Percentiles rank a stretch among this genome's conserved stretches.
Conservation (phyloP, 2,797 vertebrate genomes). For the Gila robusta region DNA sequence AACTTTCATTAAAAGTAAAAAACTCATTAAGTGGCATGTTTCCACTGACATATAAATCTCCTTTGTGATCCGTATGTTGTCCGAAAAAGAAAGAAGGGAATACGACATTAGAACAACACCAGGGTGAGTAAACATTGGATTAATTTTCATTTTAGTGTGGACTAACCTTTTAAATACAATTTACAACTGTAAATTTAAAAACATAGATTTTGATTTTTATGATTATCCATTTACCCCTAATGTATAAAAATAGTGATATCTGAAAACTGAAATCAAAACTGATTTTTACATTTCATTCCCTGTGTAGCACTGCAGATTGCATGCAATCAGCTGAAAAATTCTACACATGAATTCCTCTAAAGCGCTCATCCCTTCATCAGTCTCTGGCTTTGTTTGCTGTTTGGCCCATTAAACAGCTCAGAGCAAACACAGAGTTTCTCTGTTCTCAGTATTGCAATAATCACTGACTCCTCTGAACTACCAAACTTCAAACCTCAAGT, state of each 20-base stretch:
- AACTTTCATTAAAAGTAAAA: not conserved
- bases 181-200: not conserved
- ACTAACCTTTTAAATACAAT: not conserved
- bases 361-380: conserved; percentile 15
- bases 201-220: not conserved
- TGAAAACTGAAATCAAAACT: not conserved
- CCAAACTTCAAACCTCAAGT: not conserved
- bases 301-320: not conserved
- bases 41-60: not conserved
- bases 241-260: not conserved
- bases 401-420: conserved; percentile 28
- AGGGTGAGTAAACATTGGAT: not conserved
- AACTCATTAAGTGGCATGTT: not conserved
- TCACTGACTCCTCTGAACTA: conserved; percentile 19
- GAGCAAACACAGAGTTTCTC: conserved; percentile 26
- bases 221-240: not conserved
- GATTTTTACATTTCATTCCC: not conserved
- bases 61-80: not conserved
- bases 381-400: conserved; percentile 13
- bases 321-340: conserved; percentile 15
- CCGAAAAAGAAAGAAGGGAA: not conserved
- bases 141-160: not conserved
- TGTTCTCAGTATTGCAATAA: conserved; percentile 15
- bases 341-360: conserved; percentile 8
- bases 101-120: not conserved